phyloP scores from a whole-genome alignment of 2,113 vertebrate genomes.

The Hydrochoerus hydrochaeris region DNA sequence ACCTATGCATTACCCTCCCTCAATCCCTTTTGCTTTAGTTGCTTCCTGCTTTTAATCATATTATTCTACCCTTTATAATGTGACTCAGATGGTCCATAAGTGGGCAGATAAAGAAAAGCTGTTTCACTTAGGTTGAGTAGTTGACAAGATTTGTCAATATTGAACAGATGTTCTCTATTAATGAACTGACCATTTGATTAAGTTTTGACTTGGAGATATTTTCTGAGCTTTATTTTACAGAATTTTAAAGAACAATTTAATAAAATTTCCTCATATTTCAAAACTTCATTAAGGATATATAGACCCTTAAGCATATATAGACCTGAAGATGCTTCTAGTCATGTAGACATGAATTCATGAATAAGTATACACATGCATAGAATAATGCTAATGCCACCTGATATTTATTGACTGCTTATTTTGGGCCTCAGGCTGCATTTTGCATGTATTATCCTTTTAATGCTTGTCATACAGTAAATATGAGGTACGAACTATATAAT shows the following conservation, averaged over 20 bases:
- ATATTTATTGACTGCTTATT: neutral
- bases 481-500: neutral
- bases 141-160: neutral
- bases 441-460: neutral
- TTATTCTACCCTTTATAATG: neutral
- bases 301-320: neutral
- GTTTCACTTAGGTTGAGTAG: neutral
- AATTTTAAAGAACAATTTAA: slow-evolving; percentile 18
- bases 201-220: neutral
- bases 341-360: neutral
- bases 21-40: neutral
- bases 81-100: neutral
- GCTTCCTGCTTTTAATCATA: neutral
- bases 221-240: neutral
- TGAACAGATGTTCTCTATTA: neutral
- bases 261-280: neutral
- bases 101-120: neutral
- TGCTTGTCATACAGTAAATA: neutral
- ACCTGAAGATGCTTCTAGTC: neutral
- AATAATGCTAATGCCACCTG: neutral
- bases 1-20: neutral
- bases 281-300: neutral
- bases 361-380: neutral
- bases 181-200: neutral
- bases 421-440: neutral